Base-by-base conservation (phyloP, 2,113 vertebrate genomes). In the Lagopus leucura region DNA sequence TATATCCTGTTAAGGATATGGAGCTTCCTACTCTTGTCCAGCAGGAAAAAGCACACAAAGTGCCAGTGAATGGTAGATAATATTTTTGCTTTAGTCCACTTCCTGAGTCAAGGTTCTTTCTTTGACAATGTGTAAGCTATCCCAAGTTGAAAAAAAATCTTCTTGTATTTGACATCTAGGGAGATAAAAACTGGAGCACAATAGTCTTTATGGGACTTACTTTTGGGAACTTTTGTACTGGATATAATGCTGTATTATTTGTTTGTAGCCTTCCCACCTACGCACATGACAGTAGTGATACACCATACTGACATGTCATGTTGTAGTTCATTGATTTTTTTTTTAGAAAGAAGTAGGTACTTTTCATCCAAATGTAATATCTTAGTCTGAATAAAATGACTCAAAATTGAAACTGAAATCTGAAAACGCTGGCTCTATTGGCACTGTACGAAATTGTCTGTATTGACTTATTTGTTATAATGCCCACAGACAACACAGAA, bases 401-500 rank as follows among this genome's bases (percentile, higher is more conserved):
- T 81, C 16, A 17, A n/a, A 28, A 45, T 60, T 88, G 42, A 67
- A 91, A 71, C 54, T 67, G 8, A 58, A 58, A 58, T 20, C 30
- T n/a, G 55, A 58, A 58, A 82, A 3, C 43, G n/a, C 16, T 67
- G 42, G 38, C 67, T 92, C 73, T 55, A 22, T 90, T 91, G 88
- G 73, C 69, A 47, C 45, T 66, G 50, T 45, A 9, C 34, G 71
- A n/a, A 47, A 74, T 75, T 81, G 67, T 87, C 63, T 54, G n/a
- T 90, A 73, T 89, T 82, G 95, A 81, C 83, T 48, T 93, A 77
- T 81, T 91, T 83, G 75, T 80, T 72, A 34, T 78, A 11, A 1
- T 72, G 79, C 65, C 36, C 85, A 45, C 72, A 74, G 73, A 74
- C 67, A 80, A 60, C 91, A 78, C 72, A 94, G 89, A 83, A 40